phyloP scores from a whole-genome alignment of 2,113 vertebrate genomes.

The Chitala chitala region DNA sequence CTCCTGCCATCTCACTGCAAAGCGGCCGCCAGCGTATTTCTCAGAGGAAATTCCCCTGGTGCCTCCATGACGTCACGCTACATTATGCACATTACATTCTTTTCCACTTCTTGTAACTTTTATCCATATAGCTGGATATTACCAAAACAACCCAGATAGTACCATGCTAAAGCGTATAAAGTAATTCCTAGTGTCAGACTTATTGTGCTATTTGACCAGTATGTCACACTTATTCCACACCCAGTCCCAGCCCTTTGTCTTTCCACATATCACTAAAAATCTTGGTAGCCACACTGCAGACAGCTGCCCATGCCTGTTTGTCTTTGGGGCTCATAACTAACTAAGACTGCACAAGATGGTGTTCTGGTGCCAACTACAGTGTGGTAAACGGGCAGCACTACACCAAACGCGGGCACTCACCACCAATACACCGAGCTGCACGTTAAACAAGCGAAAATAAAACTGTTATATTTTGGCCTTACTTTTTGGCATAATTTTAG shows the following conservation, averaged over 20 bases:
- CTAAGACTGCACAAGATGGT: constrained; percentile 57
- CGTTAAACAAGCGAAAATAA: constrained; percentile 52
- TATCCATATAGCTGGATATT: background rate
- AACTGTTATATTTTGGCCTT: constrained; percentile 25
- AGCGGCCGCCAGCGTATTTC: constrained; percentile 34
- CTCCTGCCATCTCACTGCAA: constrained; percentile 29
- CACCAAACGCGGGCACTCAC: constrained; percentile 59
- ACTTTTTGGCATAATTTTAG: background rate
- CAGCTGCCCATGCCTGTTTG: too few species aligned
- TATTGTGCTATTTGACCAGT: too few species aligned
- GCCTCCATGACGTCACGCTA: constrained; percentile 51
- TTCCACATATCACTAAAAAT: too few species aligned
- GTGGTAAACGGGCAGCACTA: constrained; percentile 46
- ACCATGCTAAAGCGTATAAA: background rate
- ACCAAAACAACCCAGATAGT: background rate
- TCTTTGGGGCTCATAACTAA: background rate
- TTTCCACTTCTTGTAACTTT: background rate
- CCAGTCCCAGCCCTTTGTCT: too few species aligned
- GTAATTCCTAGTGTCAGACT: too few species aligned
- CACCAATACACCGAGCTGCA: too few species aligned
- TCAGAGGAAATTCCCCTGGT: constrained; percentile 54
- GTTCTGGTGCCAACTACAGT: constrained; percentile 45
- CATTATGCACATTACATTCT: constrained; percentile 22
- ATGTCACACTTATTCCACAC: too few species aligned
- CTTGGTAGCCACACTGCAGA: too few species aligned